phyloP scores from a whole-genome alignment of 2,888 invertebrate genomes.

The Hecatera dysodea region DNA sequence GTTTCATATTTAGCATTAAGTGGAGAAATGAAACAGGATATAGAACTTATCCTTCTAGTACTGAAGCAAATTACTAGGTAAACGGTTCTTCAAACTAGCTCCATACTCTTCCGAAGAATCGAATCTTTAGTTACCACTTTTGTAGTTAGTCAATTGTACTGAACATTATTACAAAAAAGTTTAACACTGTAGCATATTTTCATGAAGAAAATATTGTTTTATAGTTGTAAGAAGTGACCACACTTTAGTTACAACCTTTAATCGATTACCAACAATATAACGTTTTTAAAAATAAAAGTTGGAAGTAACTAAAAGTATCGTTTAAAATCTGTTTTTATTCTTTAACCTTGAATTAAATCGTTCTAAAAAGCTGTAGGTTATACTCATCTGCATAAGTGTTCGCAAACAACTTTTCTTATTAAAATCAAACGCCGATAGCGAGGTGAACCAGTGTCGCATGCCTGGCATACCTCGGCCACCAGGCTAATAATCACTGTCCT shows the following conservation, averaged over 20 bases:
- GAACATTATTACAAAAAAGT: slow-evolving; percentile 65
- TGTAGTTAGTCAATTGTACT: slow-evolving; percentile 56
- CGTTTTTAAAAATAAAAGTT: slow-evolving; percentile 13
- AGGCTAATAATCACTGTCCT: slow-evolving; percentile 50
- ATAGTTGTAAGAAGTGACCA: slow-evolving; percentile 60
- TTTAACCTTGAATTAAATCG: slow-evolving; percentile 60
- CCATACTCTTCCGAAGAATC: neutral
- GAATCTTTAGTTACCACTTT: slow-evolving; percentile 50
- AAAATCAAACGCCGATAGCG: slow-evolving; percentile 74
- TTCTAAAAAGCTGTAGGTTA: slow-evolving; percentile 62
- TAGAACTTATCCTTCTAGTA: neutral
- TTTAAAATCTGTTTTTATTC: slow-evolving; percentile 11
- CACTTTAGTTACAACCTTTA: slow-evolving; percentile 32
- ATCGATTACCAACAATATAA: slow-evolving; percentile 15
- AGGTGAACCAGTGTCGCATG: slow-evolving; percentile 79
- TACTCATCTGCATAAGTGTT: slow-evolving; percentile 73
- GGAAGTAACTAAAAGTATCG: neutral
- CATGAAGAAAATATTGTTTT: slow-evolving; percentile 73
- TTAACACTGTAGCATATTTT: slow-evolving; percentile 59
- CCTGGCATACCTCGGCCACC: slow-evolving; percentile 70
- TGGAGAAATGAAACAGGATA: slow-evolving; percentile 34
- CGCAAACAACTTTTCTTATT: slow-evolving; percentile 79
- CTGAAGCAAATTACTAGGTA: neutral
- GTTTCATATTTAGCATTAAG: slow-evolving; percentile 31
- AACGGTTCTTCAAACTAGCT: neutral